Base-by-base conservation (phyloP, 2,888 invertebrate species). In the Cosmia pyralina region DNA sequence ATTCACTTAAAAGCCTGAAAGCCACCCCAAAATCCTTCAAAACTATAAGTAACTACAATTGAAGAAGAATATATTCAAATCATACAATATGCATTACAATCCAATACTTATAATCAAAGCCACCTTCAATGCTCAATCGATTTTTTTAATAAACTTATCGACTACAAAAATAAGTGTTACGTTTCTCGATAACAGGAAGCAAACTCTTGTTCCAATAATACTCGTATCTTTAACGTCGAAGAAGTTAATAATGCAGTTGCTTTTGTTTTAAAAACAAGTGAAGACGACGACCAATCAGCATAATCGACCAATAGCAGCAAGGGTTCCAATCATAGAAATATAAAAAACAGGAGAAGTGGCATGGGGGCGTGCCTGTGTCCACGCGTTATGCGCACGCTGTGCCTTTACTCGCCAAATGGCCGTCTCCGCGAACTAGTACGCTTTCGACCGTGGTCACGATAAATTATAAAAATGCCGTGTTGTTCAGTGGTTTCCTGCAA, bases 261-360 rank as follows among this genome's bases (percentile, higher is more conserved):
- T 82, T 79, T 75, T 72, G 66, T 83, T 75, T 62, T 50, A 68
- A 57, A 72, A 78, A 78, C 59, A 62, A 75, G 60, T 69, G 58
- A 76, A 77, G 73, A 70, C 73, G 59, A 60, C 28, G 64, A 64
- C 63, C 69, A 76, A 82, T 79, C 68, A 76, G 65, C 69, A 73
- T 63, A 75, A 69, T 66, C 78, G 19, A 53, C 58, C 63, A 57
- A 67, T 50, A 72, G 53, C 58, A 74, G 60, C 60, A 60, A 69
- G 65, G 57, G 76, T 80, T 83, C 81, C 84, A 83, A 81, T 86
- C 87, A 85, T n/a, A n/a, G n/a, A n/a, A n/a, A n/a, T n/a, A n/a
- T n/a, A n/a, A n/a, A n/a, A n/a, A n/a, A n/a, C n/a, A n/a, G n/a
- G n/a, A n/a, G n/a, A n/a, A n/a, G n/a, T n/a, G n/a, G n/a, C n/a